Percentiles rank a stretch among this genome's conserved stretches.
Evolutionary conservation across 2,113 vertebrate genomes (phyloP).

Genomic region (Alectura lathami): DNA sequence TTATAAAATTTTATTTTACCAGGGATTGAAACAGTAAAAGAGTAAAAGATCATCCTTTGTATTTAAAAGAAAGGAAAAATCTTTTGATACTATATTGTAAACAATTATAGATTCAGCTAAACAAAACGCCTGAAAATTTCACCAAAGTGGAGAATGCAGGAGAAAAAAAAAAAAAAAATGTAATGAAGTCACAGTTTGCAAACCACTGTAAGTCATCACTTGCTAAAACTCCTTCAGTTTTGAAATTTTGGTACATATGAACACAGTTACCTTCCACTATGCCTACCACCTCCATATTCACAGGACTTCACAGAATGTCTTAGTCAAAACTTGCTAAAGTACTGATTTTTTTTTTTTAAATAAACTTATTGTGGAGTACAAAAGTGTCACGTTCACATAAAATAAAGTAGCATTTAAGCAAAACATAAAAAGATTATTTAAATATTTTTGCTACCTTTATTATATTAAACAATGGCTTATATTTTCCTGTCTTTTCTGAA

Average conservation of each 20-base stretch:
- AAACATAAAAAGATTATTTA: not conserved
- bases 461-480: not conserved
- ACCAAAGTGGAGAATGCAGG: not conserved
- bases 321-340: not conserved
- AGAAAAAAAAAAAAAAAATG: not conserved
- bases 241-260: not conserved
- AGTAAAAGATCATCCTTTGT: not conserved
- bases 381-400: not conserved
- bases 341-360: not conserved
- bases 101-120: not conserved
- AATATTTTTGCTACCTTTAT: not conserved
- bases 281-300: not conserved
- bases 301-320: not conserved
- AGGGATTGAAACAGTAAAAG: not conserved
- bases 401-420: not conserved
- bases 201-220: not conserved
- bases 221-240: not conserved
- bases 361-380: not conserved
- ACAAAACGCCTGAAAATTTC: not conserved
- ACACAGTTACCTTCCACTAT: not conserved
- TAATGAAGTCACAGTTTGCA: not conserved
- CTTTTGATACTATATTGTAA: not conserved
- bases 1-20: not conserved
- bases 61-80: not conserved
- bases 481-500: not conserved